Base-by-base conservation (phyloP, 30 jellyfish, hydroid and myxozoan genomes). In the Aurelia aurita region DNA sequence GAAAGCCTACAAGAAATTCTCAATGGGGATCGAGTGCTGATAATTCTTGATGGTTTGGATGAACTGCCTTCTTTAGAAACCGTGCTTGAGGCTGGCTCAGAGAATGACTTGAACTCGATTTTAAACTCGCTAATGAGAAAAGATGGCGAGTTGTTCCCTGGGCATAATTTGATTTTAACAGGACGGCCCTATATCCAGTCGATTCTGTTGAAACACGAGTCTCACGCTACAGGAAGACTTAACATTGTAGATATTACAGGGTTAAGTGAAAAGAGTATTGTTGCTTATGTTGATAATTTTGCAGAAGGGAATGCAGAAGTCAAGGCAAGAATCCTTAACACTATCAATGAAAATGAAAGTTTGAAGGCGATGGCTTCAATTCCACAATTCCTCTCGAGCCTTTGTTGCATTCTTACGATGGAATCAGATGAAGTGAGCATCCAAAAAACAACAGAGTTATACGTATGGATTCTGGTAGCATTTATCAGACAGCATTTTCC, bases 131-230 rank as follows among this genome's bases (percentile, higher is more conserved):
- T 77, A 0, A 16, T 77, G 15, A 22, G 63, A 0, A 77, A 77
- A 28, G 79, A 77, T 12, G 46, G 88, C 54, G 31, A 76, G 15
- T 7, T 77, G 15, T 59, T 77, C 13, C 69, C 88, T 15, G 88
- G 88, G 12, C 88, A 77, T 35, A 77, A 46, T 15, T 60, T 72
- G 77, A 77, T 77, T 25, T 22, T 77, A 20, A 77, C 88, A 2
- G 88, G 88, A 21, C 58, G 88, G 9, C 88, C 88, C 15, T 77
- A 77, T 23, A 63, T 77, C 29, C 59, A 77, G 32, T 60, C 88
- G n/a, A 16, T 60, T 28, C 28, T 77, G 55, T 79, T 67, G 0
- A 59, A 60, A 60, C n/a, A 77, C 31, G 88, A 77, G 46, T 29
- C 35, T 0, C 22, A 35, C 11, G 47, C 69, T 21, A 58, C 63